Conservation (phyloP, 2,888 invertebrate genomes). For the Lasioglossum morio region DNA sequence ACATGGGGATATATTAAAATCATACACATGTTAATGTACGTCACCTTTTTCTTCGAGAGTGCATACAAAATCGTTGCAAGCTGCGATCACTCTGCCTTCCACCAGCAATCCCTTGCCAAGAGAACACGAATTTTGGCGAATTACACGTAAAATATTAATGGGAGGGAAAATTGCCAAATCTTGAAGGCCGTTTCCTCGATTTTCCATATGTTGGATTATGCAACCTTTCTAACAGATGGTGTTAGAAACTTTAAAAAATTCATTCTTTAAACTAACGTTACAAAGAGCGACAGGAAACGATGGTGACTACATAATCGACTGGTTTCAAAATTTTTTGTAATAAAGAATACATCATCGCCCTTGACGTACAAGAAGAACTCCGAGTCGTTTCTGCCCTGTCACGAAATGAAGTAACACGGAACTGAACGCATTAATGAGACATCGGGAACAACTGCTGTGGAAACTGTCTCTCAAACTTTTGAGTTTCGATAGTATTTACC, state of each 20-base stretch:
- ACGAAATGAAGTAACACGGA: not conserved
- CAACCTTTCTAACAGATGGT: not conserved
- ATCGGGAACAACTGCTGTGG: not conserved
- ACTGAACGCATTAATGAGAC: not conserved
- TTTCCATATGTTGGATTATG: not conserved
- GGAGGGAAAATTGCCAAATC: not conserved
- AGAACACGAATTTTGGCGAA: not conserved
- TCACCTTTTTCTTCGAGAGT: too few species aligned
- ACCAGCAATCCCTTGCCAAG: not conserved
- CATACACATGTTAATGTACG: too few species aligned
- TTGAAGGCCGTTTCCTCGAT: not conserved
- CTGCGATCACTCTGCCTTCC: too few species aligned
- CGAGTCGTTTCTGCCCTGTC: not conserved
- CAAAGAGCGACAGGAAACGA: too few species aligned
- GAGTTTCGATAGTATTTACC: not conserved
- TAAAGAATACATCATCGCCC: too few species aligned
- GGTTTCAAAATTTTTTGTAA: too few species aligned
- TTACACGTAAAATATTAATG: not conserved
- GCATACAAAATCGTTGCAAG: not conserved
- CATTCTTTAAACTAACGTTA: too few species aligned
- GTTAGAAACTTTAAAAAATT: too few species aligned
- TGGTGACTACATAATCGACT: too few species aligned
- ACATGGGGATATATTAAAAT: too few species aligned
- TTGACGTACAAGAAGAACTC: not conserved
- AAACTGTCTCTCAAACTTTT: not conserved